Base-by-base conservation (phyloP, 1,140 invertebrate species). In the Cyclargus thomasi region DNA sequence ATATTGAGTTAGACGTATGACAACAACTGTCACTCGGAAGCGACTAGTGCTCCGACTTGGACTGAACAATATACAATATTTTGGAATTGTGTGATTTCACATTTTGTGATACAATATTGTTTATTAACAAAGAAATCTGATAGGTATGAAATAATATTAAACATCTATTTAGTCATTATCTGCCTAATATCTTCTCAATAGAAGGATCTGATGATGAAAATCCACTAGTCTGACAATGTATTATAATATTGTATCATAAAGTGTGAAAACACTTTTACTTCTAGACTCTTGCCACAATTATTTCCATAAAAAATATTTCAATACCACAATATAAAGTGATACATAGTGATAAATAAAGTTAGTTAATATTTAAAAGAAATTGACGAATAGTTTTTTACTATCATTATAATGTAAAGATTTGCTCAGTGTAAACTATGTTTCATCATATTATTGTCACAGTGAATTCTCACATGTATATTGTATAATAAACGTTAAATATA, bases 1-100 rank as follows among this genome's bases (percentile, higher is more conserved):
- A 90, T 68, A 78, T 88, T 29, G 90, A 91, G 73, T 76, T 90
- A 10, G 90, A 91, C 75, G 82, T 90, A 89, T 91, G 88, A 91
- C 88, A 87, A 69, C 70, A 70, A 67, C 68, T 77, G 67, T 75
- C 71, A 65, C 59, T 81, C 18, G 74, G 74, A 65, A 78, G 78
- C 77, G 82, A 86, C 80, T 83, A 86, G 81, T 74, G 72, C 39
- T 63, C 62, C 17, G 55, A 65, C 35, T 36, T 36, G 63, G 36
- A 59, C 18, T 59, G 55, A 59, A 18, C 18, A 20, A 10, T 57
- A 57, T 59, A 20, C 55, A 59, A 59, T 59, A 21, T 59, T 59
- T 59, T 20, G 20, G 55, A 59, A 59, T 20, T 59, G 55, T 20
- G 29, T 29, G 29, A 29, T 29, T 29, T 29, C 29, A 29, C 5